Conservation (phyloP, 2,888 invertebrate genomes). For the Sinentomon sp. region DNA sequence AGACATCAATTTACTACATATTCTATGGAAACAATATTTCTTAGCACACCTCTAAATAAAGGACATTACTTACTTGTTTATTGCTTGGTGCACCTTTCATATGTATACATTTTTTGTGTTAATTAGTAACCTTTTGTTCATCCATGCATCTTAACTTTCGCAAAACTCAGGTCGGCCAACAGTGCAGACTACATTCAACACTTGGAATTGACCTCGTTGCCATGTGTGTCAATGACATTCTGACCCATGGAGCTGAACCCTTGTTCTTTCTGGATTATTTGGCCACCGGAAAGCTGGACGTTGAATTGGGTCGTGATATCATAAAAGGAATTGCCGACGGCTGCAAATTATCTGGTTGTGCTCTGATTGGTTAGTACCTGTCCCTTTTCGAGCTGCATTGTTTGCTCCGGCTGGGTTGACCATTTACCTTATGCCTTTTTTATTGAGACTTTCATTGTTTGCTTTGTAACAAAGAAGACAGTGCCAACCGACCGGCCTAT, state of each 20-base stretch:
- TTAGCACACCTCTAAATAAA: too few relatives aligned
- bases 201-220: slow-evolving; percentile 88
- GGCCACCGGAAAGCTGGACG: slow-evolving; percentile 61
- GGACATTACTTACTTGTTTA: too few relatives aligned
- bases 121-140: neutral
- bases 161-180: slow-evolving; percentile 73
- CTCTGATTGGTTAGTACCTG: slow-evolving; percentile 41
- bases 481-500: too few relatives aligned
- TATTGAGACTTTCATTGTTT: too few relatives aligned
- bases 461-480: too few relatives aligned
- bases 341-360: slow-evolving; percentile 57
- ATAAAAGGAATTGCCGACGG: slow-evolving; percentile 67
- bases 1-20: too few relatives aligned
- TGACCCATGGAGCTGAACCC: slow-evolving; percentile 85
- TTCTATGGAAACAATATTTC: too few relatives aligned
- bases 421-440: too few relatives aligned
- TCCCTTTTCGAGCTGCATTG: too few relatives aligned
- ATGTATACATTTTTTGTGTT: neutral
- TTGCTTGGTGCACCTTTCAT: too few relatives aligned
- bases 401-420: too few relatives aligned
- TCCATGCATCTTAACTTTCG: slow-evolving; percentile 6
- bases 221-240: slow-evolving; percentile 89
- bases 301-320: slow-evolving; percentile 43
- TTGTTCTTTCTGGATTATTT: slow-evolving; percentile 91
- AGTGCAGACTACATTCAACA: slow-evolving; percentile 42